Base-by-base conservation (phyloP, 2,888 invertebrate genomes). In the Leptopilina myrica region DNA sequence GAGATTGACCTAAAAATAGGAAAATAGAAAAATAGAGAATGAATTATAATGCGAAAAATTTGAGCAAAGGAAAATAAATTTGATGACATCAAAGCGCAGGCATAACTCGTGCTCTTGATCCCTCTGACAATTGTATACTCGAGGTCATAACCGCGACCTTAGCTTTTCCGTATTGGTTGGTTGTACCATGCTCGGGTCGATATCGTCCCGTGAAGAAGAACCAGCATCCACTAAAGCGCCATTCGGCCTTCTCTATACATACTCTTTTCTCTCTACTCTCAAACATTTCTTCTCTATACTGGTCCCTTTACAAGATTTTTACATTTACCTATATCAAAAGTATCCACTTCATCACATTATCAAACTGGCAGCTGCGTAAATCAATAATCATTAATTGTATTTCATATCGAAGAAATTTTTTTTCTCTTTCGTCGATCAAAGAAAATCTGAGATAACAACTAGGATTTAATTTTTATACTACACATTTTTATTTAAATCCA, bases 91-190 rank as follows among this genome's bases (percentile, higher is more conserved):
- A 67, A 26, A 67, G 67, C 49, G 49, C 20, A 20, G 43, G 43
- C 43, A 43, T 26, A 26, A 56, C 53, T 56, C 49, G 53, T 56
- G 53, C 53, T 73, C 69, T 73, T 73, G 69, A 73, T 69, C 69
- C 8, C 46, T 67, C 26, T 40, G 14, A 20, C 15, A 26, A 69
- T 26, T 20, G 14, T 49, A 81, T 56, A 77, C 14, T 77, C 64
- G 77, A 62, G 85, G 84, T 85, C 84, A 83, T 84, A 87, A 88
- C 85, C 85, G 85, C 84, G 83, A 81, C 86, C 85, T 84, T 86
- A 86, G 85, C 84, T 87, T 86, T 84, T 82, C 84, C 65, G 87
- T 86, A 86, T 88, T 84, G 86, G 85, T 84, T 81, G 85, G 83
- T 82, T 81, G 84, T 81, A 26, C 76, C 49, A 43, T 33, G 82